Percentiles rank a stretch among this genome's conserved stretches.
These are phyloP conservation scores for Philopedon plagiatum DNA, from an alignment of 2,888 invertebrate species.

Conservation along the genomic window DNA sequence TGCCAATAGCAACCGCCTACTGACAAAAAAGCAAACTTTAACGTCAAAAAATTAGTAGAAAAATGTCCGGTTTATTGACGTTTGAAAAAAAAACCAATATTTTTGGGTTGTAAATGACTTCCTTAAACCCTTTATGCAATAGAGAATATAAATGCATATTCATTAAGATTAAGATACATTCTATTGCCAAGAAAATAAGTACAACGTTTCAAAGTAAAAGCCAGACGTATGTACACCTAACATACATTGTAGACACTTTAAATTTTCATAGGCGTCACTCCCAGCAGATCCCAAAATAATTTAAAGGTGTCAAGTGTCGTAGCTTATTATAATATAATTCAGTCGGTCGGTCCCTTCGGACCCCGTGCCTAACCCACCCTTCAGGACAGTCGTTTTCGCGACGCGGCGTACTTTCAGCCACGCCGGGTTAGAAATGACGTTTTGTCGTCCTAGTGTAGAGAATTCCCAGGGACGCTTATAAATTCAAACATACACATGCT, in stretches of 20 bases:
- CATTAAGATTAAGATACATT: too few relatives aligned
- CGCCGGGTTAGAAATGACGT: constrained; percentile 34
- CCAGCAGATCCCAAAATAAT: constrained; percentile 9
- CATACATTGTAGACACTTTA: background rate
- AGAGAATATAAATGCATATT: too few relatives aligned
- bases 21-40: too few relatives aligned
- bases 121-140: too few relatives aligned
- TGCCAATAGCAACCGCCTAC: too few relatives aligned
- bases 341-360: constrained; percentile 31
- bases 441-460: constrained; percentile 28
- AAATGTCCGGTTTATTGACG: too few relatives aligned
- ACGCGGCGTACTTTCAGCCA: constrained; percentile 37
- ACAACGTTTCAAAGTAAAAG: background rate
- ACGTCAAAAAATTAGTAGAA: too few relatives aligned
- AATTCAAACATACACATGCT: constrained; percentile 22
- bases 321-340: constrained; percentile 39
- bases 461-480: constrained; percentile 27
- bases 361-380: constrained; percentile 20
- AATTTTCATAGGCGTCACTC: background rate
- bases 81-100: too few relatives aligned
- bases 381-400: constrained; percentile 38
- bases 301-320: constrained; percentile 38
- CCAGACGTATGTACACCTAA: background rate
- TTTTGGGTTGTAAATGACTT: too few relatives aligned
- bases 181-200: too few relatives aligned